Evolutionary conservation across 92 coral and sea anemone genomes (phyloP).

Genomic region (Porites rus): DNA sequence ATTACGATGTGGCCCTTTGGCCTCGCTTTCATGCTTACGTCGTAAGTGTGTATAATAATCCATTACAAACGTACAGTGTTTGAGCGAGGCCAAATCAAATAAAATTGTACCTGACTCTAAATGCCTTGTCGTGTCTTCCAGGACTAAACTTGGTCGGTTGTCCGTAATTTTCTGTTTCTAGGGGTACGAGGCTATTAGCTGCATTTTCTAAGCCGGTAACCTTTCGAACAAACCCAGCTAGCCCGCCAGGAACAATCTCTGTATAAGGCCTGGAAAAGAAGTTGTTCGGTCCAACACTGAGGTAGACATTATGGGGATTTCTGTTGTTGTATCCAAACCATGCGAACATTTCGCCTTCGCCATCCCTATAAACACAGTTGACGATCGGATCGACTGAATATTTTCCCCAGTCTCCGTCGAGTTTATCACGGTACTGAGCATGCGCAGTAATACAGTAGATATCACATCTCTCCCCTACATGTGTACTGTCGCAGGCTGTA

Average conservation of each 20-base stretch:
- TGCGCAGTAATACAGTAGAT: conserved; percentile 84
- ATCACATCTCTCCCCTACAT: conserved; percentile 91
- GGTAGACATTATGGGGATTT: conserved; percentile 90
- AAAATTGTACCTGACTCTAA: conserved; percentile 80
- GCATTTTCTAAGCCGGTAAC: conserved; percentile 57
- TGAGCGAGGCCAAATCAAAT: too few relatives aligned
- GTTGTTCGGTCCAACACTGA: conserved; percentile 84
- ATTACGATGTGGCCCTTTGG: too few relatives aligned
- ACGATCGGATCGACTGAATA: conserved; percentile 74
- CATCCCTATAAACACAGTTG: conserved; percentile 71
- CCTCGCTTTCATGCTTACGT: too few relatives aligned
- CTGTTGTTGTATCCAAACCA: conserved; percentile 96
- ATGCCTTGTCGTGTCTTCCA: conserved; percentile 78
- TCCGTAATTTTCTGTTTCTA: conserved; percentile 77
- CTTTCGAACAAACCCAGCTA: conserved; percentile 82
- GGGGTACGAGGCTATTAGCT: conserved; percentile 55
- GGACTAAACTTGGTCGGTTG: conserved; percentile 95
- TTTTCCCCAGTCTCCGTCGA: conserved; percentile 81
- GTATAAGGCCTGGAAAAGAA: conserved; percentile 80
- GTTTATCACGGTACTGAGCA: conserved; percentile 87
- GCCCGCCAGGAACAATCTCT: conserved; percentile 88
- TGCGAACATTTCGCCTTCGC: conserved; percentile 67
- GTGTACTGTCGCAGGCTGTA: conserved; percentile 79
- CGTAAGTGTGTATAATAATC: too few relatives aligned
- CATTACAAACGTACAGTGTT: too few relatives aligned